A percentile compares a stretch with the other conserved stretches of the same genome.
phyloP scores from a whole-genome alignment of 2,888 invertebrate genomes.

The Synergus itoensis region DNA sequence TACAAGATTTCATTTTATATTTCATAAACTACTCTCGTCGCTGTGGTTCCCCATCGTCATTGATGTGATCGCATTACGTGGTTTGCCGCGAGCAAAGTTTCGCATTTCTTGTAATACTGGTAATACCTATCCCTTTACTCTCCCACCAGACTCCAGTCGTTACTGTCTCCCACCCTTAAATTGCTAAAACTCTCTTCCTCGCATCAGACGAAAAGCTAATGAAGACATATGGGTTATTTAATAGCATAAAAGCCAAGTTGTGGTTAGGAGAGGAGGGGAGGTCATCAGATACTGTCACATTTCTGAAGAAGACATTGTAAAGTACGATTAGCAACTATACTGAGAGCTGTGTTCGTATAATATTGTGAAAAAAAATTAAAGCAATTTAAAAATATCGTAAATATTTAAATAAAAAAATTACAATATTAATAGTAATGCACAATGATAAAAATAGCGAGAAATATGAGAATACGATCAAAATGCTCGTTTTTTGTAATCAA shows the following conservation, averaged over 20 bases:
- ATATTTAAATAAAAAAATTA: too few relatives aligned
- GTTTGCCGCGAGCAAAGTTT: not conserved
- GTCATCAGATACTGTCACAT: not conserved
- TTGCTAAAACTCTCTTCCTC: slow-evolving; percentile 8
- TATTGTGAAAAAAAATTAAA: not conserved
- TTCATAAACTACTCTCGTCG: not conserved
- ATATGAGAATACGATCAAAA: too few relatives aligned
- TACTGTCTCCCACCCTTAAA: not conserved
- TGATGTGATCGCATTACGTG: slow-evolving; percentile 14
- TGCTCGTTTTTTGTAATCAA: too few relatives aligned
- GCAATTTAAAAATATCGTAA: not conserved
- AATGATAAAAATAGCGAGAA: too few relatives aligned
- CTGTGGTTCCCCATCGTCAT: not conserved
- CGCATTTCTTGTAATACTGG: not conserved
- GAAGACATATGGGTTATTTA: not conserved
- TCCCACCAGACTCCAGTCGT: not conserved
- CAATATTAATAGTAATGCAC: too few relatives aligned
- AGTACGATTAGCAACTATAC: not conserved
- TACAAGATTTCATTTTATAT: not conserved
- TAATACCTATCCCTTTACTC: not conserved
- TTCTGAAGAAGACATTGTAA: not conserved
- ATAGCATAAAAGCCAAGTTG: not conserved
- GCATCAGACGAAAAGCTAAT: not conserved
- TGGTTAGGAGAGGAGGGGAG: not conserved
- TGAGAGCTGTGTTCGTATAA: too few relatives aligned